Evolutionary conservation across 2,888 invertebrate genomes (phyloP), one percentile per base, ranked within the genome.

Genomic region (Amphipyra tragopoginis): DNA sequence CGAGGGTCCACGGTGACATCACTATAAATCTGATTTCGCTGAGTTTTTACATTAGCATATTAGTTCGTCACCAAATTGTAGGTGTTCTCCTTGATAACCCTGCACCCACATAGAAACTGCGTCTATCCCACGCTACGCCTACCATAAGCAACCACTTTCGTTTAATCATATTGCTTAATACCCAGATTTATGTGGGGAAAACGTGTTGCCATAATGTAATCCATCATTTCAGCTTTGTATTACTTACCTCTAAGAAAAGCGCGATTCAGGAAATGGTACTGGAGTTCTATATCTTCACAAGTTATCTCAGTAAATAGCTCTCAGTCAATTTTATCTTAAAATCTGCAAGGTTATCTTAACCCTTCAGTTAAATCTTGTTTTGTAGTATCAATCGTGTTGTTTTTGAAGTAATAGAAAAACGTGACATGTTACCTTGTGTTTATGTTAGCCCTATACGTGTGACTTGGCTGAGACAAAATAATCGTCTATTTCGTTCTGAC

Each of bases 51-150:
- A 79, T 81, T 76, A 75, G 59, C 78, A 80, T 80, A 75, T 72
- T 69, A 69, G 79, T 72, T 66, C 64, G 72, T 67, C 75, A 68
- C 73, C 71, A 59, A 71, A 68, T 76, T 81, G 85, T 89, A 82
- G 88, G 90, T 78, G 85, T 80, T 86, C 89, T 88, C 93, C 93
- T 92, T 92, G 92, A 84, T 81, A 75, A 45, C 34, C 65, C 69
- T 80, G 86, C 90, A 85, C 91, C 91, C 91, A 92, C 93, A 83
- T 86, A 69, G 70, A 73, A 77, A 75, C 81, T 70, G 75, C 77
- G 82, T 75, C 58, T 84, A 66, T 88, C 93, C 93, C 93, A 93
- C 93, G 92, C 92, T 76, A 76, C 90, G 81, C 93, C 93, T 87
- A 93, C 92, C 77, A 77, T 74, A 72, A 81, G 71, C 79, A 79